Percentiles rank a stretch among this genome's conserved stretches.
Evolutionary conservation across 2,888 invertebrate genomes (phyloP).

Genomic region (Eremobia ochroleuca): DNA sequence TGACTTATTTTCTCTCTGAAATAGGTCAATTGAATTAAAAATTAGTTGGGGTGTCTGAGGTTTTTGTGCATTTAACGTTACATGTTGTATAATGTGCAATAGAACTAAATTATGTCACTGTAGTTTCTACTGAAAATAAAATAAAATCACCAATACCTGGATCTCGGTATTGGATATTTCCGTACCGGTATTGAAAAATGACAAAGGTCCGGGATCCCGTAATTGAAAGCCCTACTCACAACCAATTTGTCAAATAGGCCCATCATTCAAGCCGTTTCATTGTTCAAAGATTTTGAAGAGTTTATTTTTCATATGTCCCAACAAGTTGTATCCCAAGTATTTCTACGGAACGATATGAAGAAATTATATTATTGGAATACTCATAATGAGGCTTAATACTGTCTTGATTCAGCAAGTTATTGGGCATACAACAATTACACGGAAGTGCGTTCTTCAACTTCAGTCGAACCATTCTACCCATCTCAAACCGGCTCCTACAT

Average conservation of each 20-base stretch:
- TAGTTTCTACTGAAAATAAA: too few species aligned
- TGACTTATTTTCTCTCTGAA: too few species aligned
- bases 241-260: not conserved
- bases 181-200: too few species aligned
- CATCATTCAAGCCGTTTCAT: not conserved
- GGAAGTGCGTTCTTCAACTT: constrained; percentile 11
- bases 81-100: too few species aligned
- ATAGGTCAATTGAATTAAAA: too few species aligned
- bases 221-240: too few species aligned
- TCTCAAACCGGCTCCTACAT: constrained; percentile 36
- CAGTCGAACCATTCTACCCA: not conserved
- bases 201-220: too few species aligned
- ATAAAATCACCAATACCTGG: too few species aligned
- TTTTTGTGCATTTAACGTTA: too few species aligned
- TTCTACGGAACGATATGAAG: not conserved
- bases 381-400: not conserved
- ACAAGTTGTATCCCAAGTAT: not conserved
- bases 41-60: too few species aligned
- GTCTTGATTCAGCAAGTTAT: constrained; percentile 1
- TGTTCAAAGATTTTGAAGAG: not conserved
- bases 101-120: too few species aligned
- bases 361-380: not conserved
- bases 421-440: constrained; percentile 1
- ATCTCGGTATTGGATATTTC: too few species aligned
- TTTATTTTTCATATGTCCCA: not conserved